A percentile compares a stretch with the other conserved stretches of the same genome.
Conservation (phyloP, 2,797 vertebrate genomes). For the Cercopithecus mitis region DNA sequence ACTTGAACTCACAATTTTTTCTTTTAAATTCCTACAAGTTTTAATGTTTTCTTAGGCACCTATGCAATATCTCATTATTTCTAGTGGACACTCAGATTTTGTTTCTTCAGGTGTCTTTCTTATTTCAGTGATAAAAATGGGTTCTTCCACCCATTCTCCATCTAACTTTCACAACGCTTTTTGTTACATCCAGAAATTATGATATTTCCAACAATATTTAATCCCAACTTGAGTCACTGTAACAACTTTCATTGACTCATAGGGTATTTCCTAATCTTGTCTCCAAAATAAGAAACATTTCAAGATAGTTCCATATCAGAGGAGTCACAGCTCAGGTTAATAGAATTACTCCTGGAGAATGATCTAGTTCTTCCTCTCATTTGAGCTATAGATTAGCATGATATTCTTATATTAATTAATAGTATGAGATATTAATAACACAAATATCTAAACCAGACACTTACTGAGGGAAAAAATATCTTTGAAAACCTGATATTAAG, state of each 20-base stretch:
- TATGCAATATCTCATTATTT: not conserved
- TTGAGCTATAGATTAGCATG: not conserved
- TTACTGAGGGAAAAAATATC: not conserved
- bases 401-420: not conserved
- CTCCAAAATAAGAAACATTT: conserved; percentile 10
- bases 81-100: not conserved
- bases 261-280: not conserved
- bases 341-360: not conserved
- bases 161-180: conserved; percentile 28
- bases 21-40: conserved; percentile 19
- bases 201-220: conserved; percentile 38
- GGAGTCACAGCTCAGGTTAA: not conserved
- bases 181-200: conserved; percentile 32
- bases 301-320: not conserved
- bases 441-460: conserved; percentile 5
- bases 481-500: not conserved
- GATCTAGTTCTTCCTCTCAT: not conserved
- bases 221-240: conserved; percentile 16
- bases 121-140: not conserved
- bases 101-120: not conserved
- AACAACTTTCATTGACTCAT: conserved; percentile 7
- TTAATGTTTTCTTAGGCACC: not conserved
- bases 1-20: not conserved
- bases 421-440: not conserved
- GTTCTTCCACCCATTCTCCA: not conserved